phyloP scores from a whole-genome alignment of 2,113 vertebrate species.

The Petaurus breviceps region DNA sequence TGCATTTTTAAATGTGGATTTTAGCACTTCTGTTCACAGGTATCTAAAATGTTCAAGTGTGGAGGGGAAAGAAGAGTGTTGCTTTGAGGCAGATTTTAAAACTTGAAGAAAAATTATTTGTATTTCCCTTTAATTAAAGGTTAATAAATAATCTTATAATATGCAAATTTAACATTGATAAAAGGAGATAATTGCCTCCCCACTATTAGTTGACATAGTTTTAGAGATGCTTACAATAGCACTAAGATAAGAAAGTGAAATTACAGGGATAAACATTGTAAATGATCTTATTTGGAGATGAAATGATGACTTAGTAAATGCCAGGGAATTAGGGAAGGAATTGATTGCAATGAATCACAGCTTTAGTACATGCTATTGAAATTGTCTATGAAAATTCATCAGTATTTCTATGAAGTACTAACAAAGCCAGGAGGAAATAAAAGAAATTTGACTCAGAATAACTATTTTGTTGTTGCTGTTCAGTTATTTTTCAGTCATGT shows the following conservation, averaged over 20 bases:
- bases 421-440: not conserved
- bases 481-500: too few species aligned
- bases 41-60: too few species aligned
- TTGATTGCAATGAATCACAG: not conserved
- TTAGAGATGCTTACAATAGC: not conserved
- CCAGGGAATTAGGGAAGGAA: not conserved
- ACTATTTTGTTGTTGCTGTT: not conserved
- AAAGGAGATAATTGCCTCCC: not conserved
- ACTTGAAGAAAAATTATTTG: too few species aligned
- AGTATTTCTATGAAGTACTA: not conserved
- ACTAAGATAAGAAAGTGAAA: not conserved
- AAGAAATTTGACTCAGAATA: not conserved
- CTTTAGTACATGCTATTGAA: not conserved
- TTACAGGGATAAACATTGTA: not conserved
- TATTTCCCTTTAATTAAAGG: not conserved
- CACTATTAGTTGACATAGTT: not conserved
- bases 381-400: not conserved
- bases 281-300: not conserved
- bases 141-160: not conserved
- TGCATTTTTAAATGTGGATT: too few species aligned
- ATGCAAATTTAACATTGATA: not conserved
- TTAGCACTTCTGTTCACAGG: too few species aligned
- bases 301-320: not conserved
- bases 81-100: too few species aligned
- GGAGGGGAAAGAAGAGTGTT: too few species aligned